phyloP scores from a whole-genome alignment of 2,888 invertebrate species.

The Carterocephalus palaemon region DNA sequence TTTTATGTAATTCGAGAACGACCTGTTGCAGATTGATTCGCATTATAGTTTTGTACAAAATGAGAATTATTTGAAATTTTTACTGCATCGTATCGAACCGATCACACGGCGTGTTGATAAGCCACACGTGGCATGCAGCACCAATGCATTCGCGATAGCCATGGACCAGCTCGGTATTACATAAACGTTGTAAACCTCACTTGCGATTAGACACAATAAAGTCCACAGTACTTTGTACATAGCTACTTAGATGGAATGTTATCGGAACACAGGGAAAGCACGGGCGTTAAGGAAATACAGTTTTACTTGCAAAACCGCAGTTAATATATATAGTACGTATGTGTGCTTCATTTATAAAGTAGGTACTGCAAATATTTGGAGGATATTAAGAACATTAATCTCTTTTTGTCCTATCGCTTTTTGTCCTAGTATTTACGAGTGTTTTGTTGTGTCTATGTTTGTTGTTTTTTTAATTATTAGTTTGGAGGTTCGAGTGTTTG shows the following conservation, averaged over 20 bases:
- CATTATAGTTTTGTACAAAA: slow-evolving; percentile 20
- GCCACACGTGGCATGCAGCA: slow-evolving; percentile 53
- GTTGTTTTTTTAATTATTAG: too few species aligned
- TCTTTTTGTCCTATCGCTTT: too few species aligned
- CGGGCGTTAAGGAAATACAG: not conserved
- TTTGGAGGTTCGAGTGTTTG: too few species aligned
- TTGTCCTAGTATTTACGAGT: too few species aligned
- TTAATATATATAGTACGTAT: too few species aligned
- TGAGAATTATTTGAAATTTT: slow-evolving; percentile 47
- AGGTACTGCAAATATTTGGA: too few species aligned
- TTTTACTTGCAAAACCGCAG: too few species aligned
- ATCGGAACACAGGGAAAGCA: not conserved
- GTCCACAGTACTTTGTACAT: not conserved
- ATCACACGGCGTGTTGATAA: slow-evolving; percentile 59
- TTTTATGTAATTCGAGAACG: not conserved
- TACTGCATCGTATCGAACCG: slow-evolving; percentile 60
- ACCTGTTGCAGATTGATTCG: not conserved
- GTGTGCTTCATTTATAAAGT: too few species aligned
- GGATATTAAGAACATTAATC: too few species aligned
- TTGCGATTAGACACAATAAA: not conserved
- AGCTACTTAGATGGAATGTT: not conserved
- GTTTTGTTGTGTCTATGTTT: too few species aligned
- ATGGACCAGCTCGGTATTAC: slow-evolving; percentile 23
- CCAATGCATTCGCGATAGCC: slow-evolving; percentile 34
- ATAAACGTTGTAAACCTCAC: slow-evolving; percentile 23